A percentile compares a stretch with the other conserved stretches of the same genome.
Conservation (phyloP, 2,888 invertebrate genomes). For the Chymomyza caudatula region DNA sequence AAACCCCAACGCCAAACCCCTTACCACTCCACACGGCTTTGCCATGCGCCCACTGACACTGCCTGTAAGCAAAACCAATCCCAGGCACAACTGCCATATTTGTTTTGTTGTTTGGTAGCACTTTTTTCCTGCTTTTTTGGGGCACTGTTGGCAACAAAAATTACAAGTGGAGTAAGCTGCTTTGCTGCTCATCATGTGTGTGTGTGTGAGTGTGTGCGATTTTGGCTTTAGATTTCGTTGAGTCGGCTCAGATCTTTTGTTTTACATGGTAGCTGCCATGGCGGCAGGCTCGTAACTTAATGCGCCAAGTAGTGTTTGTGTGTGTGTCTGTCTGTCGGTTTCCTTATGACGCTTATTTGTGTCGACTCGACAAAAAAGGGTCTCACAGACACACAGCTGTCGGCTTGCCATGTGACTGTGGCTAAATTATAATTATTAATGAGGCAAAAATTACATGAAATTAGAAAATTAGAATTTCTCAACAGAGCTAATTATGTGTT, state of each 20-base stretch:
- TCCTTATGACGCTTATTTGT: conserved; percentile 25
- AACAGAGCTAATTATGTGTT: conserved; percentile 47
- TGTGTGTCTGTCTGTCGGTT: conserved; percentile 23
- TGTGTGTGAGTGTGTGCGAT: conserved; percentile 22
- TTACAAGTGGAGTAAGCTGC: conserved; percentile 53
- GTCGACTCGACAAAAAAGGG: conserved; percentile 28
- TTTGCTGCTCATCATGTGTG: conserved; percentile 36
- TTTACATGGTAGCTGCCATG: conserved; percentile 26
- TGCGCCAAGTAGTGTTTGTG: neutral
- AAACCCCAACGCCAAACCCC: neutral
- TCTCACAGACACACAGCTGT: neutral
- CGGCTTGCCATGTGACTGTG: conserved; percentile 3
- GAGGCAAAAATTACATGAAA: conserved; percentile 33
- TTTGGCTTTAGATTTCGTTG: conserved; percentile 63
- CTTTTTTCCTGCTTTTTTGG: conserved; percentile 11
- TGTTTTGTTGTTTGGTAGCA: conserved; percentile 5
- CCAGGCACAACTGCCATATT: conserved; percentile 20
- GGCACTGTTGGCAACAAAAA: conserved; percentile 20
- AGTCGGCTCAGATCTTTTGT: conserved; percentile 58
- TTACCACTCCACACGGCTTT: neutral
- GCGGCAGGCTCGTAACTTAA: conserved; percentile 3
- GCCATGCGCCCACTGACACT: neutral
- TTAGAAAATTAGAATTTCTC: conserved; percentile 52
- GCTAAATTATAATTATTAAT: conserved; percentile 56
- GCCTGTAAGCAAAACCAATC: neutral